Base-by-base conservation (phyloP, 1,140 invertebrate species). In the Berghia stephanieae region DNA sequence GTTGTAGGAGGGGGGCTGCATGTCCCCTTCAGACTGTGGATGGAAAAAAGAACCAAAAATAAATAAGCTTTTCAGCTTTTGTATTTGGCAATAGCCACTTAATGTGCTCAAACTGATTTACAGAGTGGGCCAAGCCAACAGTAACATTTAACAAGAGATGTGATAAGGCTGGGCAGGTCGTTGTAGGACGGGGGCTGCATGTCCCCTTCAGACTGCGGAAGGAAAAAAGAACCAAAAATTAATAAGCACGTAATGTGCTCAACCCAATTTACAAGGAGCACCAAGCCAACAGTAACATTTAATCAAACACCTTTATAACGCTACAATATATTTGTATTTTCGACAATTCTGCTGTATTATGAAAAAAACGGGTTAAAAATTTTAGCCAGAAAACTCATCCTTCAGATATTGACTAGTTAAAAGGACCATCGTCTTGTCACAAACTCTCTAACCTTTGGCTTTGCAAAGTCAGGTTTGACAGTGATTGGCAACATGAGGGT, bases 1-100 rank as follows among this genome's bases (percentile, higher is more conserved):
- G 16, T 75, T 75, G 78, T 85, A 88, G 5, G 80, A 82, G 34
- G 80, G 75, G 31, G 87, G 83, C 63, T 82, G 75, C 42, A 85
- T 83, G n/a, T 85, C 86, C 3, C 81, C 84, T 71, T 89, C 86
- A 57, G 87, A 84, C 86, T 89, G 77, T 0, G 84, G n/a, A 38
- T 24, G 55, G 27, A 43, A 67, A 13, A 42, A 38, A 34, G 3
- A 40, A 44, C 71, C 38, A 42, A 55, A 13, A 42, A 31, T 57
- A 18, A 78, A 73, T 1, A 40, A 57, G 31, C 49, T 49, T 13
- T 49, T 49, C 10, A 13, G 13, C 10, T 13, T 49, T 13, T 13
- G 13, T 13, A 13, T 13, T n/a, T n/a, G n/a, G n/a, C n/a, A n/a
- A n/a, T n/a, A n/a, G n/a, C n/a, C n/a, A 49, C 5, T 71, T 4